phyloP scores from a whole-genome alignment of 2,797 vertebrate species.

The Gouania willdenowi region DNA sequence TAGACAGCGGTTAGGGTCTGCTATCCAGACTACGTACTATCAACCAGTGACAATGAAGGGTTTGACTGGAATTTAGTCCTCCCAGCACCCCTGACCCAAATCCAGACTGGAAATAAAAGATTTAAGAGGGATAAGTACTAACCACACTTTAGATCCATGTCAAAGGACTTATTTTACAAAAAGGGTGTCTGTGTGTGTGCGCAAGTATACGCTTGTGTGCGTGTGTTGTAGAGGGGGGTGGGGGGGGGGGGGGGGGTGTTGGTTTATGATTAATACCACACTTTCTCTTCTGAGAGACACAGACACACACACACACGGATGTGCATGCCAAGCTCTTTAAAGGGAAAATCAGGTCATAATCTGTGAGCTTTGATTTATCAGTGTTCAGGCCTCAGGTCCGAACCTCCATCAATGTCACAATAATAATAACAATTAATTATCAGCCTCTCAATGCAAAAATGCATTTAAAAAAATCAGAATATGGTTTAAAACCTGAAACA shows the following conservation, averaged over 20 bases:
- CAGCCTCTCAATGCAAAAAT: slow-evolving; percentile 4
- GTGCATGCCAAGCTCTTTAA: slow-evolving; percentile 54
- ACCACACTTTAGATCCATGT: slow-evolving; percentile 57
- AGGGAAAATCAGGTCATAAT: slow-evolving; percentile 72
- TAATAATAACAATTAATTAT: slow-evolving; percentile 24
- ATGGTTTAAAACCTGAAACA: too few species aligned
- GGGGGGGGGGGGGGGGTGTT: slow-evolving; percentile 14
- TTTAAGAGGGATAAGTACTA: slow-evolving; percentile 49
- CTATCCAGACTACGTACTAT: neutral
- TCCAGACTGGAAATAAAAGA: slow-evolving; percentile 36
- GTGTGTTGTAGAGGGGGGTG: slow-evolving; percentile 9
- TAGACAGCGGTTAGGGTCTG: neutral
- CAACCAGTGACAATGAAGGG: slow-evolving; percentile 1
- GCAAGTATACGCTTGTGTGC: too few species aligned
- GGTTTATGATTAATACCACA: slow-evolving; percentile 58
- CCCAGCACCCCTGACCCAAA: slow-evolving; percentile 54
- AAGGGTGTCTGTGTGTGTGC: too few species aligned
- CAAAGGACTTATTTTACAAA: slow-evolving; percentile 29
- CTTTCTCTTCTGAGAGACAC: slow-evolving; percentile 39
- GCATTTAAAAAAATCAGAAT: too few species aligned
- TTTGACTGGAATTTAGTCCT: slow-evolving; percentile 21
- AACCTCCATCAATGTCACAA: slow-evolving; percentile 11
- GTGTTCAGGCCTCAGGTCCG: slow-evolving; percentile 53
- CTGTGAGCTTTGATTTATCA: slow-evolving; percentile 54
- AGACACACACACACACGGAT: slow-evolving; percentile 3